These are phyloP conservation scores for Chlorops oryzae DNA, from an alignment of 1,140 invertebrate genomes.

Conservation along the genomic window DNA sequence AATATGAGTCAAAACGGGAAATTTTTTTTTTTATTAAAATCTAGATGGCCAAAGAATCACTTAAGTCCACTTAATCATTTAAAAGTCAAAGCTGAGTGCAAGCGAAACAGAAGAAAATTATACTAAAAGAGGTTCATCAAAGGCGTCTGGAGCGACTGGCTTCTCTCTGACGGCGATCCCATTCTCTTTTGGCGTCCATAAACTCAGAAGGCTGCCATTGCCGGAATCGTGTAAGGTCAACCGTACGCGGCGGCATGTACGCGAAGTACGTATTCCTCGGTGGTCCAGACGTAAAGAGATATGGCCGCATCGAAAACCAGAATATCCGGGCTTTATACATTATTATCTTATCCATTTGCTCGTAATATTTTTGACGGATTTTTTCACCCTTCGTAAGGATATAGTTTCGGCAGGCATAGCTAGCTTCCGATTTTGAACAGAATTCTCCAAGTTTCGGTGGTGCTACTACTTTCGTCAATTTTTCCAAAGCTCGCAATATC, in stretches of 20 bases:
- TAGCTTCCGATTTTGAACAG: background rate
- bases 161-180: no score
- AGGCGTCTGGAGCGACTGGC: no score
- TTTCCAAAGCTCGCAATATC: slow-evolving; percentile 7
- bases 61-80: no score
- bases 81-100: no score
- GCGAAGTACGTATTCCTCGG: slow-evolving; percentile 34
- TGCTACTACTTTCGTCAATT: slow-evolving; percentile 3
- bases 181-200: slow-evolving; percentile 5
- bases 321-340: slow-evolving; percentile 10
- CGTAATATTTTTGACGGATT: slow-evolving; percentile 15
- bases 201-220: slow-evolving; percentile 20
- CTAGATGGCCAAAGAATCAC: no score
- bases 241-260: slow-evolving; percentile 32
- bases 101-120: no score
- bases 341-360: slow-evolving; percentile 21
- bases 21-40: no score
- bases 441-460: slow-evolving; percentile 3
- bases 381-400: no score
- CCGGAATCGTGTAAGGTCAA: slow-evolving; percentile 23
- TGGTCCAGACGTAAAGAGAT: slow-evolving; percentile 25
- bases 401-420: slow-evolving; percentile 15
- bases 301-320: slow-evolving; percentile 28
- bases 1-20: no score
- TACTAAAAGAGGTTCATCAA: no score